Evolutionary conservation across 1,140 invertebrate genomes (phyloP), one percentile per base, ranked within the genome.

Genomic region (Drosophila kohkoa): DNA sequence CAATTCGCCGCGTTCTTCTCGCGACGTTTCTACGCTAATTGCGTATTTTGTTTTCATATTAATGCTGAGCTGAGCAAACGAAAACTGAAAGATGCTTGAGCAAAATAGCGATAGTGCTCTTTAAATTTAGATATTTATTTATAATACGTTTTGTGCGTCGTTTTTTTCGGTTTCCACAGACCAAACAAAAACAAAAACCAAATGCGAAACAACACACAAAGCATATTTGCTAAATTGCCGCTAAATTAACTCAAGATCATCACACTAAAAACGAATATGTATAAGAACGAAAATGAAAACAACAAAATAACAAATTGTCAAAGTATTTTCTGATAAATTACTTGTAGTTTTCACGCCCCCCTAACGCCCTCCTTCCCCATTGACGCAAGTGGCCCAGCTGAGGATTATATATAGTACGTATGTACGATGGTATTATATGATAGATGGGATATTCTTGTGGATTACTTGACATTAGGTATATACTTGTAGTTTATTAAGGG

Each of bases 181-280:
- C 38, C 52, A 11, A 63, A 68, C 59, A 63, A 69, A 65, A 55
- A 75, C 52, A 81, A 69, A 38, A 38, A 38, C 35, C 35, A 55
- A 59, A 52, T 58, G 54, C 54, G 63, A 73, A 73, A 45, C 28
- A 48, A 48, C 38, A 58, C 51, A 62, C 64, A 77, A 77, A 78
- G 68, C 71, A 79, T 82, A 82, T 86, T 86, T 87, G 79, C 72
- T 73, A 86, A 87, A 87, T 88, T 79, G 82, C 43, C 72, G 83
- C 80, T 48, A 74, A 87, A 88, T 87, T 88, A 88, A 88, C 68
- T 67, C 68, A 57, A 79, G 81, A 65, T 65, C 62, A 32, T 41
- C 16, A 60, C 32, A n/a, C 8, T 38, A 38, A 25, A 51, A 15
- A 7, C n/a, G n/a, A 49, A 64, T 52, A 25, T 28, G 51, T 10